Evolutionary conservation across 1,140 invertebrate genomes (phyloP), one percentile per base, ranked within the genome.

Genomic region (Bombus affinis): DNA sequence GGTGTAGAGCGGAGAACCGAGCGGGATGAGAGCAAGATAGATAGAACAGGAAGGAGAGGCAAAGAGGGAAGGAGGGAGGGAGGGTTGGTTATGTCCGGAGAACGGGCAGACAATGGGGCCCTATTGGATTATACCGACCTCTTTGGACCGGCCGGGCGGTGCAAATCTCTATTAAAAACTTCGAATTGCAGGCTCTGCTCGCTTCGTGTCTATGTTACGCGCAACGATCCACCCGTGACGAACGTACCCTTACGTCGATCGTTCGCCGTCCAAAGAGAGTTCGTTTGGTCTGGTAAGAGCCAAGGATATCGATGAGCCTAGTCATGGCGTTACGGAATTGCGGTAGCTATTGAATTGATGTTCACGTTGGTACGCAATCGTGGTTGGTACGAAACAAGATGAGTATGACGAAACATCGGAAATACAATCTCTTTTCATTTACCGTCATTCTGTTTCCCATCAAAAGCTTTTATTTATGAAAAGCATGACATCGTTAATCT

Each of bases 111-210:
- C 95, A 95, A 90, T 95, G 93, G 92, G 92, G 87, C 90, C 86
- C 88, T 91, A 93, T 94, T 92, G 81, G 88, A 94, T 94, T 94
- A 94, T 93, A 93, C 76, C 81, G 90, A 92, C 92, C 93, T 93
- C 93, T 93, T 93, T 93, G 92, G 92, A 90, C 71, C 71, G 82
- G 85, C 81, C 87, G 89, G 92, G 91, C 93, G 85, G 90, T 92
- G 93, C 93, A 92, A 93, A 92, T 90, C 82, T 90, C 92, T 87
- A 93, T 94, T 94, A 93, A 94, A 94, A 94, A 94, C 91, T 94
- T 94, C 81, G 85, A 90, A 90, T 90, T 90, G 85, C 89, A 77
- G 88, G 81, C 37, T 57, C 59, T 74, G 70, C 35, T 44, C 62
- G 62, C 22, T 66, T 77, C 84, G 79, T 37, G 65, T 22, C 59